Conservation (phyloP, 2,888 invertebrate genomes). For the Polyommatus icarus region DNA sequence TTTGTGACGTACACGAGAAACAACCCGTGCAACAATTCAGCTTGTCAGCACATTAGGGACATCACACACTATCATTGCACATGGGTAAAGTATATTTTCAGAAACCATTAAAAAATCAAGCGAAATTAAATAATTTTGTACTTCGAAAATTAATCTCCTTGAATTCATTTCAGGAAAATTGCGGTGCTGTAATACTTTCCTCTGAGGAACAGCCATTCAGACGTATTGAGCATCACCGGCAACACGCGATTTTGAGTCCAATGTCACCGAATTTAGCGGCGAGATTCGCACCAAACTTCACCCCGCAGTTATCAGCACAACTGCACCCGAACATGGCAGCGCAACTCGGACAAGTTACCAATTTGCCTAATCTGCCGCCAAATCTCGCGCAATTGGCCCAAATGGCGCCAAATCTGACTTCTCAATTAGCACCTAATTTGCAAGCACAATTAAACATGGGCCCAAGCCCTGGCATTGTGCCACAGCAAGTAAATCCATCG, state of each 20-base stretch:
- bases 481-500: conserved; percentile 74
- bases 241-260: conserved; percentile 87
- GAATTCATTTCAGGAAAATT: conserved; percentile 83
- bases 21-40: conserved; percentile 83
- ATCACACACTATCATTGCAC: conserved; percentile 94
- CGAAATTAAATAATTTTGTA: background rate
- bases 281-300: conserved; percentile 80
- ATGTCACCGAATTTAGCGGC: conserved; percentile 80
- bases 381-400: conserved; percentile 73
- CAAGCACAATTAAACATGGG: conserved; percentile 71
- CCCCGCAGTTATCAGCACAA: conserved; percentile 71
- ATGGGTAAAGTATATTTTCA: conserved; percentile 82
- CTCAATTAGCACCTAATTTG: conserved; percentile 68
- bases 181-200: conserved; percentile 87
- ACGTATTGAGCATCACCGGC: conserved; percentile 91
- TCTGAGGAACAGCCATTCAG: conserved; percentile 88
- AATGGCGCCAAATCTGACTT: conserved; percentile 70
- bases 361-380: conserved; percentile 65
- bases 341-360: conserved; percentile 70
- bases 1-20: conserved; percentile 84
- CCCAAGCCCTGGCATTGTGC: conserved; percentile 61
- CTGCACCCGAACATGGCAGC: conserved; percentile 76
- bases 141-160: background rate
- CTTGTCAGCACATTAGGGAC: conserved; percentile 87
- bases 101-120: background rate